These are phyloP conservation scores for Pemphigus obesinymphae DNA, from an alignment of 1,140 invertebrate species.

Conservation along the genomic window DNA sequence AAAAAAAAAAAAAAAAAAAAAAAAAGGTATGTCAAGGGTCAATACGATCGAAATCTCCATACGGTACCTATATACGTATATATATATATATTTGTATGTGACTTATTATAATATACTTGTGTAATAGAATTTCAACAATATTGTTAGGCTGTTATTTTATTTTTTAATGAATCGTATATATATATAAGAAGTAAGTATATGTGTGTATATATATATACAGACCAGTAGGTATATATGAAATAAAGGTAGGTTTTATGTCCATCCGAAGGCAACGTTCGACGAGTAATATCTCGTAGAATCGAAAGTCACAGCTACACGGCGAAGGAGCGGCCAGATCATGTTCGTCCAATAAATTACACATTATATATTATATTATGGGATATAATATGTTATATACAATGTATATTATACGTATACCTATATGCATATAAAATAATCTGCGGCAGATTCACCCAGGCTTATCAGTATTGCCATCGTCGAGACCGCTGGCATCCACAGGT, in stretches of 20 bases:
- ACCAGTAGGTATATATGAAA: not conserved
- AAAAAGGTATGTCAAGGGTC: not conserved
- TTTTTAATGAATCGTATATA: not conserved
- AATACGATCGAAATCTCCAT: constrained; percentile 17
- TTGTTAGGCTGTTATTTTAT: not conserved
- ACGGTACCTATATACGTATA: not conserved
- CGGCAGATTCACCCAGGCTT: constrained; percentile 1
- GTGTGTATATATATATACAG: too few species aligned
- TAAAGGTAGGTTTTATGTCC: constrained; percentile 7
- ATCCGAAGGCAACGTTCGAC: not conserved
- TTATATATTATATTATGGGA: not conserved
- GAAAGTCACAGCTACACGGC: not conserved
- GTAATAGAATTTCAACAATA: constrained; percentile 16
- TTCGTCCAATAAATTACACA: constrained; percentile 11
- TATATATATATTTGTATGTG: not conserved
- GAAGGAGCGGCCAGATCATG: constrained; percentile 24
- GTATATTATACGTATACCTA: not conserved
- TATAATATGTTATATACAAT: not conserved
- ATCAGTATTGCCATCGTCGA: constrained; percentile 17
- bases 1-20: not conserved
- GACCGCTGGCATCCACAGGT: not conserved
- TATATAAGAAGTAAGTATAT: not conserved
- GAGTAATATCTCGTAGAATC: not conserved
- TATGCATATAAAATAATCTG: not conserved
- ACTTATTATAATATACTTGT: too few species aligned